Evolutionary conservation across 2,113 vertebrate species (phyloP).

Genomic region (Motacilla tschutschensis): DNA sequence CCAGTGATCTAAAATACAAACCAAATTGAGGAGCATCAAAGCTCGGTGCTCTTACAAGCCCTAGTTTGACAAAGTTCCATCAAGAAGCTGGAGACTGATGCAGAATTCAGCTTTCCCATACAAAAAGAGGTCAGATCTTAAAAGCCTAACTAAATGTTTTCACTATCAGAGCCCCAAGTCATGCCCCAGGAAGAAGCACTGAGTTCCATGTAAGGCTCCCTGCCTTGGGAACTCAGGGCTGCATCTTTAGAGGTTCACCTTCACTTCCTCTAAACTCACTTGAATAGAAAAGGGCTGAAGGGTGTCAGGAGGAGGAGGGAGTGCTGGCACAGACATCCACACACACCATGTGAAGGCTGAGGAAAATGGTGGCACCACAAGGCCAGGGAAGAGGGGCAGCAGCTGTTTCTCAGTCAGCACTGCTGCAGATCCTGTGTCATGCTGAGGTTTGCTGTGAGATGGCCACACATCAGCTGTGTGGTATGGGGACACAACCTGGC

Average conservation of each 20-base stretch:
- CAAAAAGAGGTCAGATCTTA: not conserved
- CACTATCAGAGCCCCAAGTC: fast-evolving
- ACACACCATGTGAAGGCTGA: fast-evolving
- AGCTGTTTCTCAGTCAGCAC: not conserved
- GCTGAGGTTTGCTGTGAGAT: not conserved
- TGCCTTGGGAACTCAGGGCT: not conserved
- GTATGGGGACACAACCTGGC: not conserved
- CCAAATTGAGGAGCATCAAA: not conserved
- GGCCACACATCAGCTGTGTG: fast-evolving
- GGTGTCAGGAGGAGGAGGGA: not conserved
- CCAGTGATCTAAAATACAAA: not conserved
- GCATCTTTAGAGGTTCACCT: not conserved
- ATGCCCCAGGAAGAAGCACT: fast-evolving
- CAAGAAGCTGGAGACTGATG: not conserved
- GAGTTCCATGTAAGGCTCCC: not conserved
- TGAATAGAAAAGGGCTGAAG: not conserved
- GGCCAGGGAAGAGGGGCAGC: not conserved
- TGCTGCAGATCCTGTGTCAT: fast-evolving
- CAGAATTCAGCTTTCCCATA: not conserved
- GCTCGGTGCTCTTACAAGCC: not conserved
- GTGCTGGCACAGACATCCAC: fast-evolving
- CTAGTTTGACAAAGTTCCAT: not conserved
- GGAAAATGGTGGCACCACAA: fast-evolving
- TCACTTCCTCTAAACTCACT: not conserved
- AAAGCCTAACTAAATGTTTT: not conserved